Evolutionary conservation across 2,113 vertebrate genomes (phyloP), one percentile per base, ranked within the genome.

Genomic region (Pseudorasbora parva): DNA sequence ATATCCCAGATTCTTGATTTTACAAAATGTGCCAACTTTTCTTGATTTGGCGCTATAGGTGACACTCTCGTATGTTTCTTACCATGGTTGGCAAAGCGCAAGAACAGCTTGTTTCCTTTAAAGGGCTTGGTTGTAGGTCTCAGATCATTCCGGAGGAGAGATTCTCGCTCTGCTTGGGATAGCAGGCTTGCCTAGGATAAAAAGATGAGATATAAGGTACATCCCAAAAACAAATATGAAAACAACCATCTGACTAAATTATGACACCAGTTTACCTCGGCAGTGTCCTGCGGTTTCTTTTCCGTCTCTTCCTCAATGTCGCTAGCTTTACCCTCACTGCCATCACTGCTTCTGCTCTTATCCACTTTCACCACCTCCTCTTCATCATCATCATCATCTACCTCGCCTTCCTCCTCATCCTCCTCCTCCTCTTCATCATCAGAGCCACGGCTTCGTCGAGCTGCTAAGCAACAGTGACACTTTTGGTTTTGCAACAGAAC

Each of bases 21-120:
- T 5, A 37, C 33, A 37, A 37, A 37, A 37, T 37, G 33, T 37
- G 4, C 33, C 6, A 37, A 37, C 33, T 37, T 37, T 37, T 37
- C 33, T 37, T 37, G 37, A 37, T 37, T 37, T 37, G 37, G 37
- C 5, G 37, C 37, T 37, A 3, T 73, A 25, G n/a, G 72, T 3
- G 0, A 47, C 45, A n/a, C n/a, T n/a, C n/a, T 17, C 8, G 3
- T 27, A 8, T 69, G 74, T 80, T 59, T 66, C 85, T 94, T 89
- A 98, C 98, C 97, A 87, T 96, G 96, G 0, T 96, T 99, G 86
- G 97, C 97, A 90, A 98, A 97, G 78, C 98, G 96, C 91, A 99
- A 94, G 85, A 97, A 93, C 0, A 99, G 94, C 57, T 96, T 96
- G 90, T 99, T 98, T 91, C 96, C 97, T 94, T 97, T 98, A 87